Base-by-base conservation (phyloP, 2,113 vertebrate species). In the Chloroceryle aenea region DNA sequence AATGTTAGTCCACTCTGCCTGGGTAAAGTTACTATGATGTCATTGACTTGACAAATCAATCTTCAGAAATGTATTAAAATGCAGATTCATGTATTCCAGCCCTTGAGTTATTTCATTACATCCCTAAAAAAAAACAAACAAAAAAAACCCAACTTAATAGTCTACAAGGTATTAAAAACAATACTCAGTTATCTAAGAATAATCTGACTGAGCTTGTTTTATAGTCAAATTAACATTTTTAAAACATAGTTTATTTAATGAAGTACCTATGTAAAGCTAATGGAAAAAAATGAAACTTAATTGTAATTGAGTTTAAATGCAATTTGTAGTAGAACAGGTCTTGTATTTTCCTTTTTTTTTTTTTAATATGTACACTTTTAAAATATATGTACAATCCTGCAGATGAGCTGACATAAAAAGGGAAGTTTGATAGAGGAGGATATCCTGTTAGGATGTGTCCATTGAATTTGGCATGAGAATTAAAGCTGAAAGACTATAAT, bases 41-140 rank as follows among this genome's bases (percentile, higher is more conserved):
- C 38, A 48, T 89, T 95, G 75, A 52, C 61, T 91, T 91, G 66
- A 75, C 32, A 75, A 67, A 50, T 72, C 61, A 55, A 56, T 95
- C 58, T 92, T 19, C 36, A 85, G 22, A 93, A 95, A 45, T 87
- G 32, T 38, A 95, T 97, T 95, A 94, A 94, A 96, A 96, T 94
- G 64, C 32, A 96, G 87, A 94, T 95, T 89, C 15, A 55, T 95
- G 42, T 79, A 48, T 64, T 66, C 87, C 56, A 89, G 68, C 36
- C 91, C 42, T 90, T 84, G 43, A 92, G 53, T 42, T 69, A 13
- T 90, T 91, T 87, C 10, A 72, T 62, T 45, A 14, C 43, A 95
- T 74, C 15, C 10, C 6, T 42, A 19, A 59, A 55, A 53, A 66
- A 67, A 45, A 14, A 30, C 6, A 21, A 43, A 34, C 5, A 27